Base-by-base conservation (phyloP, 2,113 vertebrate species). In the Suncus etruscus region DNA sequence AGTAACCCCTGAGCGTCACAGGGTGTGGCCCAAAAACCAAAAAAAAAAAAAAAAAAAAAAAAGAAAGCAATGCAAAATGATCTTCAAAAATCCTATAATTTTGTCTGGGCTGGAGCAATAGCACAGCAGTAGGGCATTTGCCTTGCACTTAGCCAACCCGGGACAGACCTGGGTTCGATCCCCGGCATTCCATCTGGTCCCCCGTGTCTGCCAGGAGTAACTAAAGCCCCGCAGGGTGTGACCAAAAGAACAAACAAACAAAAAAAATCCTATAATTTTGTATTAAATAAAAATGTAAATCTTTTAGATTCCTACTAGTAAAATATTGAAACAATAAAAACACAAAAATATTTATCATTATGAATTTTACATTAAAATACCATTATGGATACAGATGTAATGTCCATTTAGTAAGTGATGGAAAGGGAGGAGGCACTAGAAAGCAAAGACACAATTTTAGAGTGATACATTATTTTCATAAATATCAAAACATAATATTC, bases 331-430 rank as follows among this genome's bases (percentile, higher is more conserved):
- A 92, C 24, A 96, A 96, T 15, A 4, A 94, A 81, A 95, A 96
- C 16, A 77, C 83, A 94, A 88, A 93, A 85, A 94, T 79, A 94
- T 24, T 68, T 96, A 82, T 90, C 86, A 80, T 76, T 77, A 81
- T 70, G 84, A 96, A 47, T 79, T 85, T 16, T 83, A 94, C 32
- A 54, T 73, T 89, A 22, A 91, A 24, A 66, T 86, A 91, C 24
- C 91, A 90, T 63, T 80, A 95, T 97, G 97, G 98, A 98, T 98
- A 98, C 98, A 98, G 92, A 61, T 95, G 66, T 78, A 97, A 61
- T 89, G 96, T 96, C 98, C 98, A 98, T 0, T 96, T 95, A 90
- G 91, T 96, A 92, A 98, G 1, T 39, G 98, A 98, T 81, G 94
- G 88, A 88, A 98, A 98, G 90, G 97, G 95, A 96, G 94, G 83